A percentile compares a stretch with the other conserved stretches of the same genome.
These are phyloP conservation scores for Drosophila nr. fundita DNA, from an alignment of 2,888 invertebrate genomes.

Conservation along the genomic window DNA sequence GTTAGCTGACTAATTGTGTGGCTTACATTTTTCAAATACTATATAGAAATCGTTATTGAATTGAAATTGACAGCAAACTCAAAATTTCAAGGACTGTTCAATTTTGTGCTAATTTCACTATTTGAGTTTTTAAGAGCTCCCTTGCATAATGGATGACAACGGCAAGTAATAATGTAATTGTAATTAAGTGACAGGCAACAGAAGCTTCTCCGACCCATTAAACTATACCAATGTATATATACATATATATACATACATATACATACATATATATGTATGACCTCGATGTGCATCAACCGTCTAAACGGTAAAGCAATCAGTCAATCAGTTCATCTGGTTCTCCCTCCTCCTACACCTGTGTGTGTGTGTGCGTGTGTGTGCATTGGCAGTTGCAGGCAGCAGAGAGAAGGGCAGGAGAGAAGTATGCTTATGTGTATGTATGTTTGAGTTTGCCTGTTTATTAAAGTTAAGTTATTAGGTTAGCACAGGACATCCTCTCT, in stretches of 20 bases:
- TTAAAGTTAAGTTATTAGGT: conserved; percentile 13
- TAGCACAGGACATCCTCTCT: conserved; percentile 2
- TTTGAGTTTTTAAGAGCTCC: neutral
- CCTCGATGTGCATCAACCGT: neutral
- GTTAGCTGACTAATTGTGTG: conserved; percentile 14
- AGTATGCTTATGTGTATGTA: conserved; percentile 1
- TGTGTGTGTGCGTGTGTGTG: neutral
- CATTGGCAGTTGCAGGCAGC: neutral
- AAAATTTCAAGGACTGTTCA: conserved; percentile 1
- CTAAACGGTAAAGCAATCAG: conserved; percentile 22
- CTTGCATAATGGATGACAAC: conserved; percentile 64
- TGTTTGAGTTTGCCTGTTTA: neutral
- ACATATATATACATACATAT: neutral
- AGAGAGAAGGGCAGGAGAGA: neutral
- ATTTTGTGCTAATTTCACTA: conserved; percentile 12
- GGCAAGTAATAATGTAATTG: conserved; percentile 65
- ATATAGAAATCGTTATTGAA: conserved; percentile 7
- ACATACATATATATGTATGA: neutral
- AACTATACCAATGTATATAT: neutral
- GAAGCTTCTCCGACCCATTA: neutral
- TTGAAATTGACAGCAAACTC: neutral
- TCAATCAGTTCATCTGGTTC: conserved; percentile 9
- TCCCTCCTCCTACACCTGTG: neutral
- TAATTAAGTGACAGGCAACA: conserved; percentile 9
- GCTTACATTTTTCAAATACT: neutral